Evolutionary conservation across 2,888 invertebrate species (phyloP).

Genomic region (Prosopocoilus inquinatus): DNA sequence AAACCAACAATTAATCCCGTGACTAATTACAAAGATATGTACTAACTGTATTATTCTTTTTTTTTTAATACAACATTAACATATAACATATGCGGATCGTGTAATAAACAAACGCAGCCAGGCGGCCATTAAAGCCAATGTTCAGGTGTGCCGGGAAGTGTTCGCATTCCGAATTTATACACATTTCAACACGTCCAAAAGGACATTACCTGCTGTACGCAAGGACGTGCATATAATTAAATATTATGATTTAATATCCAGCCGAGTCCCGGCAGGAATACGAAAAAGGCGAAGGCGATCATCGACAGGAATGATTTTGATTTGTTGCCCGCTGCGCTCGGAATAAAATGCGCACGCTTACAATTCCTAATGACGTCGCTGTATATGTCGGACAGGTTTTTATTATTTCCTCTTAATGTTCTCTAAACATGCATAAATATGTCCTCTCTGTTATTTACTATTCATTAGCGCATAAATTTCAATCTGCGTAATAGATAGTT

Average conservation of each 20-base stretch:
- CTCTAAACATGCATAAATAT: no score
- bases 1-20: neutral
- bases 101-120: neutral
- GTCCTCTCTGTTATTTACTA: no score
- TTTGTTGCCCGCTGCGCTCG: no score
- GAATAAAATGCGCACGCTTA: no score
- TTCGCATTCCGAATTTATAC: constrained; percentile 16
- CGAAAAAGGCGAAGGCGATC: neutral
- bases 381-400: no score
- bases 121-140: neutral
- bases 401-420: no score
- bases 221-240: constrained; percentile 33
- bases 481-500: no score
- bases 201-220: constrained; percentile 28
- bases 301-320: no score
- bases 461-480: no score
- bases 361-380: no score
- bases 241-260: constrained; percentile 24
- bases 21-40: neutral
- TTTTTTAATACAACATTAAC: neutral
- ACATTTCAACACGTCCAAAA: constrained; percentile 30
- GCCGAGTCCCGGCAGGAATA: constrained; percentile 5
- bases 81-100: neutral
- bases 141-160: constrained; percentile 22
- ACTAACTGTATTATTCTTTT: neutral